Evolutionary conservation across 1,140 invertebrate genomes (phyloP).

Genomic region (Cephus cinctus): DNA sequence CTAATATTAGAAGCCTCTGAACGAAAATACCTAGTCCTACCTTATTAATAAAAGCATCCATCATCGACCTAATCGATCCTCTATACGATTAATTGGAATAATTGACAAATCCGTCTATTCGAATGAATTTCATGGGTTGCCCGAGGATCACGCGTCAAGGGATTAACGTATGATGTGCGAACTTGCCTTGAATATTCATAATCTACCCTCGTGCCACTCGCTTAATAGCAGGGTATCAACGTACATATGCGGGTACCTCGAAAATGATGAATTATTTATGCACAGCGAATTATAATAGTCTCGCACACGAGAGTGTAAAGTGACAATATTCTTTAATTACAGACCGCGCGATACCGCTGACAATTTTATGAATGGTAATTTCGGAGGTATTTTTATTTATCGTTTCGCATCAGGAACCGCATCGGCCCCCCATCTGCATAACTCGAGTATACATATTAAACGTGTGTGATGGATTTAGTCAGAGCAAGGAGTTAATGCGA

Average conservation of each 20-base stretch:
- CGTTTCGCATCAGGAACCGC: too few species aligned
- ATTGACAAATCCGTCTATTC: slow-evolving; percentile 8
- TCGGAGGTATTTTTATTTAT: too few species aligned
- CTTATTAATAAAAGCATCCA: too few species aligned
- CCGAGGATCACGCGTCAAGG: slow-evolving; percentile 10
- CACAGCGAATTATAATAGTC: slow-evolving; percentile 1
- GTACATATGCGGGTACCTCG: slow-evolving; percentile 21
- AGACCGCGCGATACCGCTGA: slow-evolving; percentile 17
- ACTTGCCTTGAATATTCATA: slow-evolving; percentile 48
- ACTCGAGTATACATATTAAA: too few species aligned
- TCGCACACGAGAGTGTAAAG: slow-evolving; percentile 15
- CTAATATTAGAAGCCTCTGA: too few species aligned
- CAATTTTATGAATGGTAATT: slow-evolving; percentile 37
- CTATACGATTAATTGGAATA: too few species aligned
- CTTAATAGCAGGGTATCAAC: slow-evolving; percentile 33
- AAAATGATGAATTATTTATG: slow-evolving; percentile 52
- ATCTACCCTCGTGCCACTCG: slow-evolving; percentile 24
- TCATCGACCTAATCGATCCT: too few species aligned
- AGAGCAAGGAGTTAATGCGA: too few species aligned
- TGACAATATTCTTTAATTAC: slow-evolving; percentile 37
- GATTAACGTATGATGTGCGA: slow-evolving; percentile 34
- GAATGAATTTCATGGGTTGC: slow-evolving; percentile 17
- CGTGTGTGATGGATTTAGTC: too few species aligned
- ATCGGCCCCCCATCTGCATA: too few species aligned
- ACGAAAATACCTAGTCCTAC: too few species aligned